Evolutionary conservation across 2,797 vertebrate genomes (phyloP).

Genomic region (Pseudochirops corinnae): DNA sequence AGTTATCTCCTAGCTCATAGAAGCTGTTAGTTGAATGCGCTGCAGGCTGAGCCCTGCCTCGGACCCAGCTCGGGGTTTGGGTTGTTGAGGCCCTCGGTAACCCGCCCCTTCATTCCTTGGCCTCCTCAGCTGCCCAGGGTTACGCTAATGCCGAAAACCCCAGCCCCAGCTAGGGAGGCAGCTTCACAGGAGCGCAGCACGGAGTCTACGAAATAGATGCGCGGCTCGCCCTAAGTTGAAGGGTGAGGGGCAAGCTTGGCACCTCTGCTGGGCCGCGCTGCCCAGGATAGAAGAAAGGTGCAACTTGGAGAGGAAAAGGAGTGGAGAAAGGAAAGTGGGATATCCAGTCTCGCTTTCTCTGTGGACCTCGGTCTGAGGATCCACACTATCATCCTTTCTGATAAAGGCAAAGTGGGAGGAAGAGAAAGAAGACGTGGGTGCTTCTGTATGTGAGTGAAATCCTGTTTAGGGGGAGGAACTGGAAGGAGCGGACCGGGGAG

Average conservation of each 20-base stretch:
- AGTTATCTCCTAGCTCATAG: background rate
- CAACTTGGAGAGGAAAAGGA: background rate
- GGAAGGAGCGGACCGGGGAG: conserved; percentile 7
- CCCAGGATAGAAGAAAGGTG: background rate
- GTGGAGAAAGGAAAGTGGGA: conserved; percentile 57
- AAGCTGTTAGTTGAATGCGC: background rate
- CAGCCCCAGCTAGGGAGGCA: background rate
- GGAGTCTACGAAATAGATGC: background rate
- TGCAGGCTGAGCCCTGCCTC: background rate
- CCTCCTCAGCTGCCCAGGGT: background rate
- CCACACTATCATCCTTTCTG: background rate
- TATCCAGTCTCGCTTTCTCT: conserved; percentile 29
- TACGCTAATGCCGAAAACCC: background rate
- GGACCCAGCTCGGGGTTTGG: background rate
- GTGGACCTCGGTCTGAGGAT: background rate
- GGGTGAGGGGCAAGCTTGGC: background rate
- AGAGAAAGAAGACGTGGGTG: conserved; percentile 64
- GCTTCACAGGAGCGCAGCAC: background rate
- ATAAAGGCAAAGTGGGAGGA: conserved; percentile 63
- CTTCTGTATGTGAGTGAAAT: conserved; percentile 58
- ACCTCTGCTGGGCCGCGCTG: background rate
- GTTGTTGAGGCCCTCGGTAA: background rate
- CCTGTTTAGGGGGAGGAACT: conserved; percentile 38
- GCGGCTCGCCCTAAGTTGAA: background rate
- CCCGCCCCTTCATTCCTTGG: background rate